These are phyloP conservation scores for Narcine bancroftii DNA, from an alignment of 2,113 vertebrate genomes.

Conservation along the genomic window DNA sequence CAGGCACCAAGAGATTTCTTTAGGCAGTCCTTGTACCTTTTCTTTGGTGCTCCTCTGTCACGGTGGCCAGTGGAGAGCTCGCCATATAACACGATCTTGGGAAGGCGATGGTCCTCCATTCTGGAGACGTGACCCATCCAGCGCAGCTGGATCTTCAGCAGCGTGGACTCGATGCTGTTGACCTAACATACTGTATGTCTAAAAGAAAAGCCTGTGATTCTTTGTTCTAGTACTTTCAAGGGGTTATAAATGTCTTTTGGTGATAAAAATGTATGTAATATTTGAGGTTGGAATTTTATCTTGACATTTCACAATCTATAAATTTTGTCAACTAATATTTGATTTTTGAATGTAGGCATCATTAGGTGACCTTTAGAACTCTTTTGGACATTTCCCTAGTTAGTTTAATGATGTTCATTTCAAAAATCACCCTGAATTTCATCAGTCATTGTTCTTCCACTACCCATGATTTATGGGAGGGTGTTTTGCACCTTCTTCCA, in stretches of 20 bases:
- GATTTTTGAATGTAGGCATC: not conserved
- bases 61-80: no score
- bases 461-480: not conserved
- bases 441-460: not conserved
- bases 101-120: no score
- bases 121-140: no score
- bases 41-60: no score
- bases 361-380: not conserved
- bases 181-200: no score
- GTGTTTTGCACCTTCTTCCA: no score
- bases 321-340: not conserved
- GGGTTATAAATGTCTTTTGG: not conserved
- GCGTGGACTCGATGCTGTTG: no score
- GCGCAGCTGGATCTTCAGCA: no score
- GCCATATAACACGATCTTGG: no score
- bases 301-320: not conserved
- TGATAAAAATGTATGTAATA: not conserved
- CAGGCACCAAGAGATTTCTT: no score
- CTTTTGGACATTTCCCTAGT: not conserved
- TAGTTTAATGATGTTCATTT: not conserved
- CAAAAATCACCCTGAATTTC: not conserved
- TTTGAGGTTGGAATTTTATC: not conserved
- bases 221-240: not conserved
- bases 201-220: no score
- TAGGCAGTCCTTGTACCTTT: no score